Evolutionary conservation across 2,888 invertebrate genomes (phyloP), one percentile per base, ranked within the genome.

Genomic region (Neelides folsomi): DNA sequence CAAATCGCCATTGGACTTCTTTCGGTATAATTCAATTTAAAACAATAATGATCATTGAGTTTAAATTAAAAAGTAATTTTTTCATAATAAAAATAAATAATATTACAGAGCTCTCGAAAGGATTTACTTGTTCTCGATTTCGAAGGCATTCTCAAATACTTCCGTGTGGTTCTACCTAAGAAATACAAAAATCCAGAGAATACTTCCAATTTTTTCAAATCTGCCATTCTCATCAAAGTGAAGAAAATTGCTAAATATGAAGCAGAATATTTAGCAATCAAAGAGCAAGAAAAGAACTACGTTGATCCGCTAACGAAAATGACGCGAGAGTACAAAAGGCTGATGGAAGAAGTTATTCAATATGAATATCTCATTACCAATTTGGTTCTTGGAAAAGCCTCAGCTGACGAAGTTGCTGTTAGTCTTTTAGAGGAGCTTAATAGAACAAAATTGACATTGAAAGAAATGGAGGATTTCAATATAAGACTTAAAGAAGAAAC

Each of bases 121-220:
- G 95, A 97, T 68, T 75, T 98, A 35, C 73, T 97, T 51, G 82
- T 83, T 58, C 76, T 93, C 59, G 98, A 98, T 73, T 99, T 98
- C 68, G 98, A 98, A 73, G 94, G 94, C 15, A 86, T 94, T 53
- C 77, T 98, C 62, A 98, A 97, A 71, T 98, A 95, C 74, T 97
- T 99, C 71, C 82, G 98, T 55, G 95, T 98, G 2, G 86, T 88
- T 12, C 75, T 99, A 63, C 98, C 98, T 39, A 94, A 98, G 73
- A 89, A 88, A 67, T 97, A 93, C 69, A 82, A 95, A 48, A 85
- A 83, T 12, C 89, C 94, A 68, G 88, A 88, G 66, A 79, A 85
- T 12, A 87, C 95, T 0, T 80, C 84, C 43, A 83, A 86, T 61
- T 78, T 98, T 8, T 84, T 98, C 73, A 86, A 87, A 69, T 75